Evolutionary conservation across 2,797 vertebrate species (phyloP).

Genomic region (Schizopygopsis malacanthus): DNA sequence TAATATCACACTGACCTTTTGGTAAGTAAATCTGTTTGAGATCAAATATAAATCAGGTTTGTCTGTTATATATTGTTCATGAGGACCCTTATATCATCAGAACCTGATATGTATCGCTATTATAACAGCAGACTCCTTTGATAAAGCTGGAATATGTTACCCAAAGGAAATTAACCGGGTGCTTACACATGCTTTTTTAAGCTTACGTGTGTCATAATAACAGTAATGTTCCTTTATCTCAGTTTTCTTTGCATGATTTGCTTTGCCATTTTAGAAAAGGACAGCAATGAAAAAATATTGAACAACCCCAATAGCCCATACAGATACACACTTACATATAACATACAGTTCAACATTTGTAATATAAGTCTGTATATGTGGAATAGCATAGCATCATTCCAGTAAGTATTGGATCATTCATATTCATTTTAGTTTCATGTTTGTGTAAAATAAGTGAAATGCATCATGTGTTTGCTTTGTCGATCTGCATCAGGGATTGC

Average conservation of each 20-base stretch:
- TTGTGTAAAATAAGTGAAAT: not conserved
- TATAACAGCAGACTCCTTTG: not conserved
- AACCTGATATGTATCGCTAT: conserved; percentile 3
- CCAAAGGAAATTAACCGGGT: not conserved
- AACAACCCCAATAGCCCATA: not conserved
- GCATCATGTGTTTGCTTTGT: not conserved
- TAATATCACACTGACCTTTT: conserved; percentile 8
- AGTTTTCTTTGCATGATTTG: not conserved
- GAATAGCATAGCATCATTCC: not conserved
- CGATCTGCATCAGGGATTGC: not conserved
- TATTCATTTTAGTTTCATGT: not conserved
- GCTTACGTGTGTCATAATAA: not conserved
- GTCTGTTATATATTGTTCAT: not conserved
- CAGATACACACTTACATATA: not conserved
- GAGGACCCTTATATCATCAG: not conserved
- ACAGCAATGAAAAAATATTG: not conserved
- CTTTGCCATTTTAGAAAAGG: not conserved
- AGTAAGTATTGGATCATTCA: not conserved
- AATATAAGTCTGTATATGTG: not conserved
- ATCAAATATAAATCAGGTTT: conserved; percentile 9
- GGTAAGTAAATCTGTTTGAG: not conserved
- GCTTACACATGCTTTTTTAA: not conserved
- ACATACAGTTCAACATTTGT: not conserved
- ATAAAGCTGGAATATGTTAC: conserved; percentile 6
- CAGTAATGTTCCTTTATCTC: not conserved